A percentile compares a stretch with the other conserved stretches of the same genome.
Evolutionary conservation across 2,797 vertebrate genomes (phyloP).

Genomic region (Lacerta bilineata): DNA sequence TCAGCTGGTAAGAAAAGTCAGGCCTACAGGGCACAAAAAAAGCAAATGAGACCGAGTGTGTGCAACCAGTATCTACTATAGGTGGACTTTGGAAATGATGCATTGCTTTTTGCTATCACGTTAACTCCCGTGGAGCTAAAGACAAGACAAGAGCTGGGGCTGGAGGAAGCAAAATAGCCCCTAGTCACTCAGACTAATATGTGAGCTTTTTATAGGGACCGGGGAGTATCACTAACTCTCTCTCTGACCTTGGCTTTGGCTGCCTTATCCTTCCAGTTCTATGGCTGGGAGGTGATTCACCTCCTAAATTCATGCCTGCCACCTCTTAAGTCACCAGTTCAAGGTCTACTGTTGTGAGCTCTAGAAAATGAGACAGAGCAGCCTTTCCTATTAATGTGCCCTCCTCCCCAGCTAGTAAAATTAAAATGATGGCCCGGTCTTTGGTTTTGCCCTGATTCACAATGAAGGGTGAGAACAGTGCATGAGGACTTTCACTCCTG

Average conservation of each 20-base stretch:
- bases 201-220: background rate
- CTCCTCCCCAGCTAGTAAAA: no score
- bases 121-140: background rate
- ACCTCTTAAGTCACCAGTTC: background rate
- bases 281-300: background rate
- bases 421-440: no score
- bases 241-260: background rate
- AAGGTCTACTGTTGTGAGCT: background rate
- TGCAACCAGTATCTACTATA: background rate
- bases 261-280: background rate
- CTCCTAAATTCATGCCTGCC: background rate
- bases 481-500: background rate
- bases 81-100: background rate
- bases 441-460: background rate
- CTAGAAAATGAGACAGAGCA: no score
- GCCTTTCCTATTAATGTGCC: no score
- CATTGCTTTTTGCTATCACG: background rate
- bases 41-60: background rate
- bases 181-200: background rate
- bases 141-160: background rate
- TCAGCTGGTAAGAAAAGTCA: slow-evolving; percentile 19
- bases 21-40: background rate
- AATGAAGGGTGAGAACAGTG: background rate
- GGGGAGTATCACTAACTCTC: background rate
- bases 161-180: background rate